Conservation (phyloP, 2,888 invertebrate species). For the Pristionchus fissidentatus region DNA sequence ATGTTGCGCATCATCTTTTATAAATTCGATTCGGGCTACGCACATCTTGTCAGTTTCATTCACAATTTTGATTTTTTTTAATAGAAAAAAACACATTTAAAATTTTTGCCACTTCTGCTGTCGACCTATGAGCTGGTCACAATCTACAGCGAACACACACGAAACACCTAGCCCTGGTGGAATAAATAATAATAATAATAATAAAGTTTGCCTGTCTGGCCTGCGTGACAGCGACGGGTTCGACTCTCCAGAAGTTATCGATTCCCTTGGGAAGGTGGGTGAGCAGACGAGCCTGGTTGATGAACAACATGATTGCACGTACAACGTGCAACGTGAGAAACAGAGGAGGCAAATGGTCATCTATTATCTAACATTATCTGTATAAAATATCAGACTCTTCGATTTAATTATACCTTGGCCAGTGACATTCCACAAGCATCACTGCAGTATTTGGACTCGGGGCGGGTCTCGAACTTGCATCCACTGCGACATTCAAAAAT, state of each 20-base stretch:
- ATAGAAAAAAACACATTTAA: too few relatives aligned
- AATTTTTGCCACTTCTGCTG: not conserved
- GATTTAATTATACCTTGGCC: conserved; percentile 49
- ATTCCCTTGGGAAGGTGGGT: conserved; percentile 53
- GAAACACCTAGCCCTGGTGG: too few relatives aligned
- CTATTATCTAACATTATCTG: not conserved
- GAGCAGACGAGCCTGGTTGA: conserved; percentile 44
- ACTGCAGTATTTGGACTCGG: conserved; percentile 63
- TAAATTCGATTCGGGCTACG: not conserved
- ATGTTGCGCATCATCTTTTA: too few relatives aligned
- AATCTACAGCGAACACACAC: not conserved
- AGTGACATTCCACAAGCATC: conserved; percentile 59
- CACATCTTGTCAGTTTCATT: too few relatives aligned
- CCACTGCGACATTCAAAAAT: not conserved
- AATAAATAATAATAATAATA: too few relatives aligned
- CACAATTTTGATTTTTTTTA: too few relatives aligned
- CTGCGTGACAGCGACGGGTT: not conserved
- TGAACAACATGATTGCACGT: not conserved
- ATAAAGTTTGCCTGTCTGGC: not conserved
- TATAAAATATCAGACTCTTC: not conserved
- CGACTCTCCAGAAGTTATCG: conserved; percentile 49
- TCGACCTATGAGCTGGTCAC: not conserved
- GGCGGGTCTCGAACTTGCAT: conserved; percentile 18
- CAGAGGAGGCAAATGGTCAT: not conserved
- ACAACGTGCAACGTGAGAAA: not conserved